These are phyloP conservation scores for Heteromurus nitidus DNA, from an alignment of 2,888 invertebrate genomes.

Conservation along the genomic window DNA sequence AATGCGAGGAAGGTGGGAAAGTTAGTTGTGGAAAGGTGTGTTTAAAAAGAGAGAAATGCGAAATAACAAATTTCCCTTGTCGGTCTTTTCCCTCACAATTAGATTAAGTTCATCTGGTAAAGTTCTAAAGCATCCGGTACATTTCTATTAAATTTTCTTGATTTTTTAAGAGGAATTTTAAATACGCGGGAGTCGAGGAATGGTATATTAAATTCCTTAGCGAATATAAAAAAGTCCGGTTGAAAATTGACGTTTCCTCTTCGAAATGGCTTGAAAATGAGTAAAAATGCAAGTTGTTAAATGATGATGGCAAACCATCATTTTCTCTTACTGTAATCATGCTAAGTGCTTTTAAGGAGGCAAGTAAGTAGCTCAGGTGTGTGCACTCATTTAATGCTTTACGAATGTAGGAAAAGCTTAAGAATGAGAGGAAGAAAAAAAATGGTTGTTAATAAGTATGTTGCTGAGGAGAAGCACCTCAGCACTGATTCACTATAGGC, in stretches of 20 bases:
- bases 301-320: slow-evolving; percentile 33
- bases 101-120: too few relatives aligned
- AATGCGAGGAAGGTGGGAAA: too few relatives aligned
- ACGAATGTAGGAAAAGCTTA: slow-evolving; percentile 19
- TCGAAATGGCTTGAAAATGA: neutral
- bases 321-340: slow-evolving; percentile 47
- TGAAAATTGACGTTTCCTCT: neutral
- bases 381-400: slow-evolving; percentile 54
- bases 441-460: slow-evolving; percentile 59
- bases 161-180: neutral
- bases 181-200: neutral
- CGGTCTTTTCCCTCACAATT: too few relatives aligned
- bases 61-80: too few relatives aligned
- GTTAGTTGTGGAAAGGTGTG: too few relatives aligned
- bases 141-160: slow-evolving; percentile 1
- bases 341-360: slow-evolving; percentile 59
- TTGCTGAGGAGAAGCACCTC: slow-evolving; percentile 48
- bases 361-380: slow-evolving; percentile 42
- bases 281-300: slow-evolving; percentile 36
- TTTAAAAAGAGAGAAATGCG: too few relatives aligned
- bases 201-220: neutral
- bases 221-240: neutral
- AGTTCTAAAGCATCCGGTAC: too few relatives aligned
- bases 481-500: slow-evolving; percentile 34
- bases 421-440: slow-evolving; percentile 40